Evolutionary conservation across 2,797 vertebrate species (phyloP).

Genomic region (Meriones psammophilus): DNA sequence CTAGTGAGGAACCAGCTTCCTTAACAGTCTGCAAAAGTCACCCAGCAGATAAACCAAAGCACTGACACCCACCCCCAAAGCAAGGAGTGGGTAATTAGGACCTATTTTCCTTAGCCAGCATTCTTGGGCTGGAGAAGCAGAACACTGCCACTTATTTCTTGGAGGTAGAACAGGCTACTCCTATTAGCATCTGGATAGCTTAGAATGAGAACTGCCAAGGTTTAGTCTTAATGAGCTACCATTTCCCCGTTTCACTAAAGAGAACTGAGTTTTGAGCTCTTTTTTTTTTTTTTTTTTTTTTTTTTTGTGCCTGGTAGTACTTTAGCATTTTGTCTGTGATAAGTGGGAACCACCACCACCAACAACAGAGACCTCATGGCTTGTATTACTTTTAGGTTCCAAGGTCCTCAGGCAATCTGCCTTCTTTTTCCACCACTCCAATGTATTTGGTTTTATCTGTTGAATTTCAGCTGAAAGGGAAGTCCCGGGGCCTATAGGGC

Average conservation of each 20-base stretch:
- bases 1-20: background rate
- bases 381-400: conserved; percentile 37
- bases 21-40: conserved; percentile 34
- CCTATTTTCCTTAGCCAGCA: background rate
- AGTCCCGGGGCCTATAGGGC: background rate
- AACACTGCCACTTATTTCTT: conserved; percentile 30
- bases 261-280: conserved; percentile 8
- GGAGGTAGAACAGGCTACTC: background rate
- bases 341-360: background rate
- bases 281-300: background rate
- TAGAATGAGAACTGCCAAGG: background rate
- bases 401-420: conserved; percentile 35
- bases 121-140: background rate
- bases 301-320: background rate
- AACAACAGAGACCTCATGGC: background rate
- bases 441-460: conserved; percentile 38
- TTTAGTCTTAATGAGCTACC: conserved; percentile 16
- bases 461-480: conserved; percentile 35
- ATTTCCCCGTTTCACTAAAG: conserved; percentile 41
- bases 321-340: conserved; percentile 37
- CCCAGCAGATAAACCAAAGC: conserved; percentile 69
- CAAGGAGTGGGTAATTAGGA: background rate
- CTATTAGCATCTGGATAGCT: conserved; percentile 29
- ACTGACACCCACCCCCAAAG: background rate
- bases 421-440: background rate